A percentile compares a stretch with the other conserved stretches of the same genome.
Evolutionary conservation across 2,888 invertebrate species (phyloP).

Genomic region (Axea sp.): DNA sequence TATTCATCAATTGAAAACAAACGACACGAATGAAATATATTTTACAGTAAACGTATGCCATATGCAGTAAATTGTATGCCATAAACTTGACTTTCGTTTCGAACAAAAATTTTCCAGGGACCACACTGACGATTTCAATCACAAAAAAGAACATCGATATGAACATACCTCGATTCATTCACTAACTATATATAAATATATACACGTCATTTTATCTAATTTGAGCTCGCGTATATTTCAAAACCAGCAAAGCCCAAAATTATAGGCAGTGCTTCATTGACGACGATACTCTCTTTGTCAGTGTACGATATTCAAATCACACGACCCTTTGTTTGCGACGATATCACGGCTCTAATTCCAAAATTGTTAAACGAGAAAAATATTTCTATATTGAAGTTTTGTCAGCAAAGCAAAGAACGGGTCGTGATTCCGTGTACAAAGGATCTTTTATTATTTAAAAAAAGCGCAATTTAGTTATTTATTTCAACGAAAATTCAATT

Average conservation of each 20-base stretch:
- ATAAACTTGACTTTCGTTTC: neutral
- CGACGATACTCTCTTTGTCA: slow-evolving; percentile 47
- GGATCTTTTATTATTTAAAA: slow-evolving; percentile 12
- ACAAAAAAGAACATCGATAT: slow-evolving; percentile 33
- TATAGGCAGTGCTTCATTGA: slow-evolving; percentile 36
- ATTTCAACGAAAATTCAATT: neutral
- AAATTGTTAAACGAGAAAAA: slow-evolving; percentile 11
- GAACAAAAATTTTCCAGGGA: slow-evolving; percentile 4
- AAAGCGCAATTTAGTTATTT: neutral
- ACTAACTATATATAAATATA: slow-evolving; percentile 48
- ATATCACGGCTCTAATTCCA: slow-evolving; percentile 1
- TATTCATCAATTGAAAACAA: too few relatives aligned
- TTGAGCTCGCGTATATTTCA: slow-evolving; percentile 48
- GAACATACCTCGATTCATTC: slow-evolving; percentile 41
- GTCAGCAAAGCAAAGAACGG: neutral
- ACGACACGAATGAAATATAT: too few relatives aligned
- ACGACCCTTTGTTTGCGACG: slow-evolving; percentile 11
- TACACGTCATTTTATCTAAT: slow-evolving; percentile 43
- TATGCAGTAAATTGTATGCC: too few relatives aligned
- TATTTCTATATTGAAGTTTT: slow-evolving; percentile 3
- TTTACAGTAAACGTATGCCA: too few relatives aligned
- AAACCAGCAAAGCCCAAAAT: slow-evolving; percentile 41
- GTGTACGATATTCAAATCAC: slow-evolving; percentile 20
- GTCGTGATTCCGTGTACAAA: slow-evolving; percentile 18
- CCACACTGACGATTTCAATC: slow-evolving; percentile 20